Evolutionary conservation across 2,888 invertebrate genomes (phyloP), one percentile per base, ranked within the genome.

Genomic region (Coleophora flavipennella): DNA sequence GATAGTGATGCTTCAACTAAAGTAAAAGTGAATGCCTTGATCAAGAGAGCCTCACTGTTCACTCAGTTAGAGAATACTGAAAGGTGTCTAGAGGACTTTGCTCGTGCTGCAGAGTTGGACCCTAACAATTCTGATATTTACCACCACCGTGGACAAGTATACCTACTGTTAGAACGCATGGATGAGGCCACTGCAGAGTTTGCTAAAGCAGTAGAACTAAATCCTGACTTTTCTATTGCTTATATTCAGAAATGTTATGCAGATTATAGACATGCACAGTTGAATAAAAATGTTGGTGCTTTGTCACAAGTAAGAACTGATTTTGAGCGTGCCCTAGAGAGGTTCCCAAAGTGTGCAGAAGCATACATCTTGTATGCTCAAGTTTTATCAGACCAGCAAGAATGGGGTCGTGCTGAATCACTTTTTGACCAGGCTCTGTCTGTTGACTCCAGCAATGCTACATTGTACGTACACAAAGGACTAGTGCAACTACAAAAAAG

Each of bases 171-270:
- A 59, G 96, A 96, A 41, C 90, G 91, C 51, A 87, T 94, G 54
- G 90, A 92, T 35, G 91, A 92, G 50, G 96, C 97, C 0, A 87
- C 92, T 39, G 69, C 85, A 11, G 95, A 97, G 72, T 96, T 96
- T 75, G 88, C 92, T 36, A 92, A 89, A 62, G 93, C 96, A 25
- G 91, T 94, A 4, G 87, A 90, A 52, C 75, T 96, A 20, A 93
- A 94, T 59, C 94, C 96, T 2, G 79, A 92, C 48, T 95, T 95
- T 67, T 91, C 94, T 2, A 90, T 96, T 62, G 94, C 95, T 2
- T 91, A 89, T 53, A 94, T 95, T 38, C 97, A 97, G 70, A 96
- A 95, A 73, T 93, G 94, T 62, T 97, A 95, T 74, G 92, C 92
- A 28, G 93, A 95, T 66, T 96, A 95, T 65, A 89, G 93, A 53